phyloP scores from a whole-genome alignment of 1,140 invertebrate species.

The Plodia interpunctella region DNA sequence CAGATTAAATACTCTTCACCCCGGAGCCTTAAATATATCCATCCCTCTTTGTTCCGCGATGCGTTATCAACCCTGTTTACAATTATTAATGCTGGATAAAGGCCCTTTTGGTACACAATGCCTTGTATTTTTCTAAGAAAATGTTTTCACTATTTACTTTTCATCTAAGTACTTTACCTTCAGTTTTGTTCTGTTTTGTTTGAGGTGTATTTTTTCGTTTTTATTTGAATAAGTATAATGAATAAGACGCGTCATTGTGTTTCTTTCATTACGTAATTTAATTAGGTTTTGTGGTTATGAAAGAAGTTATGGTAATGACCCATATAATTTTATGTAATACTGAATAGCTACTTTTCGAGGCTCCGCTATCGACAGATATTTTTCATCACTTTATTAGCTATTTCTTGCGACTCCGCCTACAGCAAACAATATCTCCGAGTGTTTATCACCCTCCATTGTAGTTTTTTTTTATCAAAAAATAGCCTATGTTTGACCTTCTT shows the following conservation, averaged over 20 bases:
- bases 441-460: no score
- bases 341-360: no score
- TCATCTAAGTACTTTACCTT: not conserved
- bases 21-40: constrained; percentile 6
- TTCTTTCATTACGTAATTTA: not conserved
- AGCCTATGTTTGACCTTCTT: no score
- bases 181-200: not conserved
- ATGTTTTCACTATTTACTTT: constrained; percentile 11
- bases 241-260: not conserved
- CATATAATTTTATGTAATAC: not conserved
- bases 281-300: not conserved
- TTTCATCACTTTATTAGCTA: no score
- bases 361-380: no score
- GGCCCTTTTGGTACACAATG: constrained; percentile 1
- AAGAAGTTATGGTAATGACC: not conserved
- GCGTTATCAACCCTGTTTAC: constrained; percentile 13
- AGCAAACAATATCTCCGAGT: no score
- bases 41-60: constrained; percentile 9
- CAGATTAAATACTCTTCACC: constrained; percentile 10
- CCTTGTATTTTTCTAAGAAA: constrained; percentile 7
- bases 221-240: no score
- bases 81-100: constrained; percentile 11
- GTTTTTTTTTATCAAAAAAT: no score
- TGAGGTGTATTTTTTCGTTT: not conserved
- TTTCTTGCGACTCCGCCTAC: no score